Base-by-base conservation (phyloP, 2,888 invertebrate genomes). In the Ennomos fuscantarius region DNA sequence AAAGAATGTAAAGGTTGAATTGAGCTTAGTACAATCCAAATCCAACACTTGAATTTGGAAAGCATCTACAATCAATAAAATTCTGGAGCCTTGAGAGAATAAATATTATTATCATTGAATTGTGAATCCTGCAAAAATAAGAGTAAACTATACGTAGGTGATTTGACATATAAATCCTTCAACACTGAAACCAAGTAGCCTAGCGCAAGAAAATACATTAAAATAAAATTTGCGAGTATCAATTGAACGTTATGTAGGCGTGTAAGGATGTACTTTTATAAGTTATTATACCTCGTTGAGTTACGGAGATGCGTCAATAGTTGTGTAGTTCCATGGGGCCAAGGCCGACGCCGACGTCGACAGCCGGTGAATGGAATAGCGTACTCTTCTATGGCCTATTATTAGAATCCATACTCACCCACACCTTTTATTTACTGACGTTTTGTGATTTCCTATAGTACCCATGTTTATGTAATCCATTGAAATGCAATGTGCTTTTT, bases 291-390 rank as follows among this genome's bases (percentile, higher is more conserved):
- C 67, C 65, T 68, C 56, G 60, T 60, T 51, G 62, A 59, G 66
- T 66, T 64, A 63, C 60, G 60, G 64, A 66, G 69, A 84, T 81
- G 82, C 78, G 80, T 82, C 79, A 82, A 78, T 83, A 81, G 82
- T 52, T 41, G 47, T 78, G 79, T 71, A 75, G 70, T 79, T 79
- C 79, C 78, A 84, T 80, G 76, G 77, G 82, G 81, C 81, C 87
- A 86, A 87, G 87, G 86, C 77, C 84, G 78, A 62, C 70, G 74
- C 72, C 78, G 74, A 78, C 81, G 78, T 74, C 74, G 74, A 60
- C 66, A 62, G 44, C 65, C 74, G 67, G 82, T 89, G 88, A 88
- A 88, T 88, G 88, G 81, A 83, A 74, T 81, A 82, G 86, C 87
- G 86, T 85, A 76, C 76, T 74, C 65, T 73, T 73, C 78, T 82